phyloP scores from a whole-genome alignment of 2,113 vertebrate species.

The Apistogramma diplotaenia region DNA sequence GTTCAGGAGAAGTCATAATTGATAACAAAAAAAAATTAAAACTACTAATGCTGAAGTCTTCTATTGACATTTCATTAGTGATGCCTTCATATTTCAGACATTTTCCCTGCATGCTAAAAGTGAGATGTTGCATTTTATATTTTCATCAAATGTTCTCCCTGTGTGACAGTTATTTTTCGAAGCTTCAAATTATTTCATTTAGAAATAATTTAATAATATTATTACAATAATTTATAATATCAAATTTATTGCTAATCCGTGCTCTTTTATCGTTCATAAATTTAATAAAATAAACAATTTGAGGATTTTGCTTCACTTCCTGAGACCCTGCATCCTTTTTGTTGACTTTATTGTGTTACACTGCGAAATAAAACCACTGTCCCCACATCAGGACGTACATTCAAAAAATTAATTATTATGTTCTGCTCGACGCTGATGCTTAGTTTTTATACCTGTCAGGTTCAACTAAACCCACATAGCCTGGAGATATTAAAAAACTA shows the following conservation, averaged over 20 bases:
- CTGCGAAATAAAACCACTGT: not conserved
- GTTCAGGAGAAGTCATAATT: not conserved
- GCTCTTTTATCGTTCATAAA: no score
- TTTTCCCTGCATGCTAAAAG: not conserved
- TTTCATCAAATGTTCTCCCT: not conserved
- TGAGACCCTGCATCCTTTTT: no score
- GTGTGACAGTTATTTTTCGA: no score
- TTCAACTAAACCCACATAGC: not conserved
- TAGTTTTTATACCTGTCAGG: not conserved
- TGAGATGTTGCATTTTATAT: no score
- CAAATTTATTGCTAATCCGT: no score
- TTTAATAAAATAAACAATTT: no score
- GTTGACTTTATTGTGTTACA: not conserved
- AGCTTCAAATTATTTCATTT: no score
- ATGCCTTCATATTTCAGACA: rapidly evolving
- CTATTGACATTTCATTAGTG: not conserved
- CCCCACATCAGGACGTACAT: not conserved
- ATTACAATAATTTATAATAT: no score
- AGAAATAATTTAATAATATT: no score
- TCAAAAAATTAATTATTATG: no score
- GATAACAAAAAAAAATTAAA: not conserved
- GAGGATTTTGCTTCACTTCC: no score
- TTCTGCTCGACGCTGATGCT: not conserved
- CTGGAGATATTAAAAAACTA: no score
- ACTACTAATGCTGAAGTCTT: not conserved